Base-by-base conservation (phyloP, 1,140 invertebrate genomes). In the Luehdorfia chinensis region DNA sequence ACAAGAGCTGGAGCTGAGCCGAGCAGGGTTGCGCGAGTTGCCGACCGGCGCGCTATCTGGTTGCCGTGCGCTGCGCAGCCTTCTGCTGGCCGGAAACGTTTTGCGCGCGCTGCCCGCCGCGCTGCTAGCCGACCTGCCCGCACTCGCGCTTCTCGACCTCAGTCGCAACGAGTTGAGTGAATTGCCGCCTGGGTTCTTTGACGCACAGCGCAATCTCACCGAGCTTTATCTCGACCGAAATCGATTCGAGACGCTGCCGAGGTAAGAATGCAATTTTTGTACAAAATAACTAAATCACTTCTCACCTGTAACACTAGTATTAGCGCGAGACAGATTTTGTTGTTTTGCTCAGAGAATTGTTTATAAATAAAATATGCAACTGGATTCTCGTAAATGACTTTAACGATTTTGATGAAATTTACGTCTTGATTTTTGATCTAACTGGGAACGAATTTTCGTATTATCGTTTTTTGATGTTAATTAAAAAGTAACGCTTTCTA, bases 121-220 rank as follows among this genome's bases (percentile, higher is more conserved):
- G 18, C 43, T 66, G 11, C 59, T 44, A n/a, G 37, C n/a, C 16
- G 52, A 30, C 12, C 21, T 52, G 7, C n/a, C n/a, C n/a, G 16
- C 30, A 1, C 41, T 63, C 2, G 32, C 43, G 32, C 25, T 45
- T 12, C 41, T 63, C 11, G 53, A 62, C 23, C 27, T 73, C 12
- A 34, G 19, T 4, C 12, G 34, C 7, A 66, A 70, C 25, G 9
- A 2, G 0, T 34, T 72, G 7, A 18, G 13, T 2, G 14, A 12
- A 0, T 9, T 72, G 6, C 54, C 52, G 4, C 47, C 14, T 8
- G 43, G 13, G 4, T 19, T 63, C 5, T 55, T 68, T 30, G 9
- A 41, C 13, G 34, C 36, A 5, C 33, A 39, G 1, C 11, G 12
- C 0, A 27, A 18, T 1, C 32, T 68, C 19, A 28, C 41, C 1